Percentiles rank a stretch among this genome's conserved stretches.
Conservation (phyloP, 2,888 invertebrate genomes). For the Athetis lepigone region DNA sequence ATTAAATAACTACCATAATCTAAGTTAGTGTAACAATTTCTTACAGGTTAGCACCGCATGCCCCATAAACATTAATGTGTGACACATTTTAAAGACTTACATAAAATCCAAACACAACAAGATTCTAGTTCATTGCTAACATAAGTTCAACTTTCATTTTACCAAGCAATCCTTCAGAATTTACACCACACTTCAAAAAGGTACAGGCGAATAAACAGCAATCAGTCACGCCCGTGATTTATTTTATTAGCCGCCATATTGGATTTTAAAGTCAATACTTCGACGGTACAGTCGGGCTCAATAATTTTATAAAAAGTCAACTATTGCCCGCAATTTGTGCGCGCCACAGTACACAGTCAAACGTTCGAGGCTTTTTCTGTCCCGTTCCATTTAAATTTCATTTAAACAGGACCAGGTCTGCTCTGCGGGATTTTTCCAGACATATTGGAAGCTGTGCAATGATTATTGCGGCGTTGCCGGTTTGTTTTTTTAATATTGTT, state of each 20-base stretch:
- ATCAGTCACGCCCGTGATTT: slow-evolving; percentile 46
- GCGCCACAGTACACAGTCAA: slow-evolving; percentile 51
- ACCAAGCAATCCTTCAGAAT: not conserved
- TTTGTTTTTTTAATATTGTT: slow-evolving; percentile 18
- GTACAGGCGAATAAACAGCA: slow-evolving; percentile 37
- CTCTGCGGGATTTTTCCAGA: slow-evolving; percentile 35
- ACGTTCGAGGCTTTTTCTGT: slow-evolving; percentile 58
- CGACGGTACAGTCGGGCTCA: slow-evolving; percentile 41
- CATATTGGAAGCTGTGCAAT: slow-evolving; percentile 30
- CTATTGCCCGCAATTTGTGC: slow-evolving; percentile 66
- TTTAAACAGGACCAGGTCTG: slow-evolving; percentile 58
- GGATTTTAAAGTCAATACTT: slow-evolving; percentile 57
- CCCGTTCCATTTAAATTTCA: slow-evolving; percentile 72
- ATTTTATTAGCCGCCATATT: slow-evolving; percentile 62
- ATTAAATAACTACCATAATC: no score
- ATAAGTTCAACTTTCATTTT: not conserved
- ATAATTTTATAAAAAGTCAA: slow-evolving; percentile 63
- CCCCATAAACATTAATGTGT: no score
- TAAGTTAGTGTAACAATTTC: no score
- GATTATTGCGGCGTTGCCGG: slow-evolving; percentile 2
- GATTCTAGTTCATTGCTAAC: not conserved
- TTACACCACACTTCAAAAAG: slow-evolving; percentile 14
- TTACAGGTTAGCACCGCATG: no score
- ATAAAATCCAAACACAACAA: not conserved
- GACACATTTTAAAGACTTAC: not conserved